Conservation (phyloP, 2,113 vertebrate genomes). For the Saccopteryx bilineata region DNA sequence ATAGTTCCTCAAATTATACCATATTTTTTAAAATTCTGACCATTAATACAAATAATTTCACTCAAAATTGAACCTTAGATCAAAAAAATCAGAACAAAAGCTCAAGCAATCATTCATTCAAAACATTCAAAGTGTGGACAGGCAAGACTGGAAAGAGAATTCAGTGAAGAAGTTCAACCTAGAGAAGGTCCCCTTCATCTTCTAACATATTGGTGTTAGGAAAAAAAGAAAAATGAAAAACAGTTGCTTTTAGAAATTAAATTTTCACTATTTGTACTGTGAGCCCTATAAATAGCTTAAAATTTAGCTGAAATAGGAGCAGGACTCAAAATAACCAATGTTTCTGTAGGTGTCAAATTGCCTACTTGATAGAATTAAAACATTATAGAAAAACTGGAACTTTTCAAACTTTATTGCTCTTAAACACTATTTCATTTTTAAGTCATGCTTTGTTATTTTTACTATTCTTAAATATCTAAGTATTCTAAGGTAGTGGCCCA, state of each 20-base stretch:
- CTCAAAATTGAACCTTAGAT: constrained; percentile 40
- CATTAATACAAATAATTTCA: constrained; percentile 35
- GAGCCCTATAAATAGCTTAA: constrained; percentile 5
- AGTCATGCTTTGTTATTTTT: background rate
- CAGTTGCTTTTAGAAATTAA: background rate
- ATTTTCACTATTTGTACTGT: constrained; percentile 23
- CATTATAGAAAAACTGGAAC: background rate
- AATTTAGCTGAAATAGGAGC: constrained; percentile 51
- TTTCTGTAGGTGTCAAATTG: constrained; percentile 23
- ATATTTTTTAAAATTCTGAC: constrained; percentile 19
- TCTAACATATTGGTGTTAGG: background rate
- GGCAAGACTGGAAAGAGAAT: background rate
- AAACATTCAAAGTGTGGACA: background rate
- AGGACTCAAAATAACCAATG: constrained; percentile 57
- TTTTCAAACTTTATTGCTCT: constrained; percentile 42
- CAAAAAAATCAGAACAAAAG: background rate
- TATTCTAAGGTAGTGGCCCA: constrained; percentile 43
- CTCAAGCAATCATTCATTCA: constrained; percentile 18
- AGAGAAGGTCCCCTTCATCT: background rate
- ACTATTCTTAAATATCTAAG: constrained; percentile 32
- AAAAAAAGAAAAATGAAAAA: background rate
- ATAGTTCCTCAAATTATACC: background rate
- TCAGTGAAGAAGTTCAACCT: constrained; percentile 42
- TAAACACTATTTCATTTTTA: constrained; percentile 42
- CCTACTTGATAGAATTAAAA: constrained; percentile 41